Base-by-base conservation (phyloP, 2,113 vertebrate genomes). In the Trichechus manatus region DNA sequence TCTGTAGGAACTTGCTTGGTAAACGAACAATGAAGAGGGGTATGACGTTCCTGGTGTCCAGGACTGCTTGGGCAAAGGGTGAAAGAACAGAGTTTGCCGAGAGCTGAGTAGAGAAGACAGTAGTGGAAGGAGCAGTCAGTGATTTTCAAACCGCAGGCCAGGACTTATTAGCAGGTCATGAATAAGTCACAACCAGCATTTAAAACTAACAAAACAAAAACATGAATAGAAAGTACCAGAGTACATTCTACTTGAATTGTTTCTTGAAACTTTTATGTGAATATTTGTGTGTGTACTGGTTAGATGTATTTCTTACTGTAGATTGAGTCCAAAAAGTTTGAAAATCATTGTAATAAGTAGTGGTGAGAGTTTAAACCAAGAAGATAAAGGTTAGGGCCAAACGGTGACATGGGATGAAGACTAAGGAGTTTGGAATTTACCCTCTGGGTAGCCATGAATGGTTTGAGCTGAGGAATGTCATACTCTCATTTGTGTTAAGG, bases 291-390 rank as follows among this genome's bases (percentile, higher is more conserved):
- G 89, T 87, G 44, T 89, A 44, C 33, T 64, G 36, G 14, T 44
- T 70, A 91, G 87, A 53, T 59, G 15, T 84, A 82, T 95, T 95
- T 95, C 70, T 77, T 92, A 44, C 22, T 79, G 61, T 90, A 66
- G 23, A 29, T 25, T 77, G 72, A 92, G 70, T 89, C 1, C 1
- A 19, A 74, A 56, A 50, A 44, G 3, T 94, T 79, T 68, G 42
- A n/a, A 96, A 82, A 68, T 78, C 42, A 59, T 80, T 93, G 39
- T 89, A 39, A 17, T 86, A 59, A 25, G 13, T 86, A 31, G 3
- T 59, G 70, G 56, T 74, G 78, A 20, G 19, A 79, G 6, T 94
- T 96, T 96, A 92, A 94, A 87, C 33, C 10, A 42, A 86, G 63
- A 94, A 92, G 82, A 85, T 81, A 33, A 44, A 89, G 31, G 10